Percentiles rank a stretch among this genome's conserved stretches.
These are phyloP conservation scores for Ceyx erithaca DNA, from an alignment of 2,797 vertebrate genomes.

Conservation along the genomic window DNA sequence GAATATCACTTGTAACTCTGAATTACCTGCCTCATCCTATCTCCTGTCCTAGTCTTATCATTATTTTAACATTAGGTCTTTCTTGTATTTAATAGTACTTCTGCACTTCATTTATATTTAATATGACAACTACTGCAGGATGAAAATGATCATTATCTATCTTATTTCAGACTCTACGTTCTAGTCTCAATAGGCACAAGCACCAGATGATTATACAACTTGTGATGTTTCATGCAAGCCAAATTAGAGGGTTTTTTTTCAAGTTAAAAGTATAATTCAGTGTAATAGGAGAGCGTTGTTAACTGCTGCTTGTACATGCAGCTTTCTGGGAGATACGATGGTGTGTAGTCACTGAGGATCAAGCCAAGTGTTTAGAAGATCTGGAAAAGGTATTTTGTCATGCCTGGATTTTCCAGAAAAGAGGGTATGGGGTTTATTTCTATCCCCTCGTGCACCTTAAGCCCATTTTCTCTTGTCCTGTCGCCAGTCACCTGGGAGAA, in stretches of 20 bases:
- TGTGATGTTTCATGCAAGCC: slow-evolving; percentile 56
- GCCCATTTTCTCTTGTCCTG: too few species aligned
- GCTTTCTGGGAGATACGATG: slow-evolving; percentile 17
- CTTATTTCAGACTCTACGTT: slow-evolving; percentile 54
- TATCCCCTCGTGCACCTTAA: not conserved
- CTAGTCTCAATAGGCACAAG: slow-evolving; percentile 61
- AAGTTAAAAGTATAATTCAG: slow-evolving; percentile 70
- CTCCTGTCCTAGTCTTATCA: slow-evolving; percentile 40
- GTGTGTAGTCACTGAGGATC: slow-evolving; percentile 7
- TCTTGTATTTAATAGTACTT: slow-evolving; percentile 46
- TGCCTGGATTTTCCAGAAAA: not conserved
- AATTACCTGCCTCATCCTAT: slow-evolving; percentile 36
- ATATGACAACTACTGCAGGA: slow-evolving; percentile 56
- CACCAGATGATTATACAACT: slow-evolving; percentile 65
- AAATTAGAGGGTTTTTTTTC: slow-evolving; percentile 41
- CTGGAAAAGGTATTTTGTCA: not conserved
- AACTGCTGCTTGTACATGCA: slow-evolving; percentile 5
- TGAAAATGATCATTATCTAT: slow-evolving; percentile 64
- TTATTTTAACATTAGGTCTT: slow-evolving; percentile 56
- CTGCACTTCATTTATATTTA: slow-evolving; percentile 56
- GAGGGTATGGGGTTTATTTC: not conserved
- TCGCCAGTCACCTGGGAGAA: too few species aligned
- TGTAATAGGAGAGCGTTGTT: slow-evolving; percentile 61
- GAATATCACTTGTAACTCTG: slow-evolving; percentile 32
- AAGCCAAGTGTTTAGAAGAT: not conserved